phyloP scores from a whole-genome alignment of 2,113 vertebrate species.

The Scomber colias region DNA sequence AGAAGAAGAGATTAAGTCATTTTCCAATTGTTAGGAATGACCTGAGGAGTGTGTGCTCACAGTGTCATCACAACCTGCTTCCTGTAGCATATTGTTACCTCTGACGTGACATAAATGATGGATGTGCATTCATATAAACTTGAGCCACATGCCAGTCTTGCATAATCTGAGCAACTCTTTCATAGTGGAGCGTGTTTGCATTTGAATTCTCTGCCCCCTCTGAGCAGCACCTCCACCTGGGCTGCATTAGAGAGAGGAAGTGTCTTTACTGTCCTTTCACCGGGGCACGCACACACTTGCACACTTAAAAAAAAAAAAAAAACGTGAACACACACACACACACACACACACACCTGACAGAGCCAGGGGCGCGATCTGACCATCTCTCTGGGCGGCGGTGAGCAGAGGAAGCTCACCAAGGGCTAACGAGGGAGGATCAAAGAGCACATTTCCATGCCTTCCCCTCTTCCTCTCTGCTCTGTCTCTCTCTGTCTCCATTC shows the following conservation, averaged over 20 bases:
- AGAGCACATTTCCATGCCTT: conserved; percentile 83
- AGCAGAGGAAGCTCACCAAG: conserved; percentile 75
- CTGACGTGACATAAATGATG: conserved; percentile 1
- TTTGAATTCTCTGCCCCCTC: conserved; percentile 44
- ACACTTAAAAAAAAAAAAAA: background rate
- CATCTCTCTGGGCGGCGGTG: conserved; percentile 72
- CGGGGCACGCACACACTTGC: conserved; percentile 16
- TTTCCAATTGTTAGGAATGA: background rate
- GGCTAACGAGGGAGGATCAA: conserved; percentile 85
- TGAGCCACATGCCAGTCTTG: conserved; percentile 8
- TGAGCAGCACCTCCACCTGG: conserved; percentile 77
- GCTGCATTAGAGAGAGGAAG: conserved; percentile 79
- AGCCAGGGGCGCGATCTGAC: conserved; percentile 65
- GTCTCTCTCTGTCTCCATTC: conserved; percentile 51
- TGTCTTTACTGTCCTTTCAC: conserved; percentile 76
- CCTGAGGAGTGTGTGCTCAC: background rate
- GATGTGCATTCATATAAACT: background rate
- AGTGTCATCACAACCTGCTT: background rate
- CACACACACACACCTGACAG: conserved; percentile 56
- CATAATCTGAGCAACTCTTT: conserved; percentile 5
- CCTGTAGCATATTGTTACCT: background rate
- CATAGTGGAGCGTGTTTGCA: conserved; percentile 4
- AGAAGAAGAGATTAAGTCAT: background rate
- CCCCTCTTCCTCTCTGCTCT: conserved; percentile 68
- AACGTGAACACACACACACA: background rate